These are phyloP conservation scores for Spinibarbus caldwelli DNA, from an alignment of 2,797 vertebrate species.

Conservation along the genomic window DNA sequence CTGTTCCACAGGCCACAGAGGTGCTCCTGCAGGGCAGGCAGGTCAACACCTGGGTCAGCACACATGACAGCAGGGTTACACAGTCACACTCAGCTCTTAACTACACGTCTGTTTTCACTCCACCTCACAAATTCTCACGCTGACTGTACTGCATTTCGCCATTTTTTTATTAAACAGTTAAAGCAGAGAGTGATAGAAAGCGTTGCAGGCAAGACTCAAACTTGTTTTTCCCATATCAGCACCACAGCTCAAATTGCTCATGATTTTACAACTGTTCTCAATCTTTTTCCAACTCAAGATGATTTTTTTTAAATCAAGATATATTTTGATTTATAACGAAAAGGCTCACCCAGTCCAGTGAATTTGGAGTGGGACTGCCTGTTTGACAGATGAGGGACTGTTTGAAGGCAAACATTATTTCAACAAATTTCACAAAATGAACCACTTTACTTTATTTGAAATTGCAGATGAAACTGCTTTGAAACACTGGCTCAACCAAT, in stretches of 20 bases:
- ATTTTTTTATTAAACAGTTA: not conserved
- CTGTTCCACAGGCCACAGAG: constrained; percentile 72
- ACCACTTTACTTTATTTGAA: no score
- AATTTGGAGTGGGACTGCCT: no score
- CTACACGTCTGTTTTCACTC: not conserved
- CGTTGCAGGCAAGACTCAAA: not conserved
- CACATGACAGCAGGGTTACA: constrained; percentile 63
- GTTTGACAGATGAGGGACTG: no score
- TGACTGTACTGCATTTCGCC: not conserved
- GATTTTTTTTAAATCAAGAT: not conserved
- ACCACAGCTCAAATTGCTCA: not conserved
- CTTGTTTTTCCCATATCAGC: not conserved
- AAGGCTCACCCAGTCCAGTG: not conserved
- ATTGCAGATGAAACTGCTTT: no score
- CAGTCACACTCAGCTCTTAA: not conserved
- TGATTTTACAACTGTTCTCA: no score
- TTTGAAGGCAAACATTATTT: no score
- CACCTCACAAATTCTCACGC: not conserved
- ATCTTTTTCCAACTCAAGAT: no score
- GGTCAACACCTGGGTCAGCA: constrained; percentile 72
- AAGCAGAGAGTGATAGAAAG: not conserved
- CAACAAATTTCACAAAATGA: no score
- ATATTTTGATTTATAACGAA: not conserved
- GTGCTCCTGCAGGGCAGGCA: constrained; percentile 66
- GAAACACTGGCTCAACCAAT: not conserved